A percentile compares a stretch with the other conserved stretches of the same genome.
Conservation (phyloP, 2,888 invertebrate species). For the Lasioglossum malachurum region DNA sequence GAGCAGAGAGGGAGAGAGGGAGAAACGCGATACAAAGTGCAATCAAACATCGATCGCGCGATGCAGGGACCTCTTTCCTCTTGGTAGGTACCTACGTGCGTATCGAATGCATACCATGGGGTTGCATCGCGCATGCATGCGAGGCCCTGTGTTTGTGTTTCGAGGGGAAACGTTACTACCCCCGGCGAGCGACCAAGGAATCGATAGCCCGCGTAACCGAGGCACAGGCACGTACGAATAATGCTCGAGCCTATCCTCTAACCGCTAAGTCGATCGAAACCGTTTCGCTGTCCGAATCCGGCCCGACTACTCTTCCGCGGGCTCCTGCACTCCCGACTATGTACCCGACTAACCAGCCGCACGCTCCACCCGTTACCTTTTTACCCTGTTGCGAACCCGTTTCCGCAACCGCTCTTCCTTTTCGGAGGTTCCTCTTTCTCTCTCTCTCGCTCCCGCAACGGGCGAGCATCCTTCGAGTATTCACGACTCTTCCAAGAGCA, state of each 20-base stretch:
- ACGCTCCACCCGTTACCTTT: neutral
- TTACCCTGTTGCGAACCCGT: neutral
- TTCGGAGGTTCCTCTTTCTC: neutral
- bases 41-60: constrained; percentile 78
- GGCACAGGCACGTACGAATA: constrained; percentile 77
- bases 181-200: constrained; percentile 75
- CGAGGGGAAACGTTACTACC: constrained; percentile 76
- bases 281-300: constrained; percentile 54
- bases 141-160: constrained; percentile 79
- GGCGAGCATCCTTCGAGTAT: neutral
- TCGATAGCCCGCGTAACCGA: constrained; percentile 80
- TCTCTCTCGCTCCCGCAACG: neutral
- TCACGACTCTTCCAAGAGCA: neutral
- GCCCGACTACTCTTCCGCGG: constrained; percentile 7
- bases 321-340: neutral
- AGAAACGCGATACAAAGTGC: constrained; percentile 74
- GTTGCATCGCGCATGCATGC: constrained; percentile 78
- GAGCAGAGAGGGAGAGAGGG: constrained; percentile 55
- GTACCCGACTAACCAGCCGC: constrained; percentile 1
- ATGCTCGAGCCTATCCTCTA: constrained; percentile 70
- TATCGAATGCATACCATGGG: constrained; percentile 80
- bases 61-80: constrained; percentile 75
- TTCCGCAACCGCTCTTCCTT: neutral
- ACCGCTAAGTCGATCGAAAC: constrained; percentile 70
- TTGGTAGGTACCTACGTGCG: constrained; percentile 77